Percentiles rank a stretch among this genome's conserved stretches.
Evolutionary conservation across 2,797 vertebrate species (phyloP).

Genomic region (Podarcis lilfordi): DNA sequence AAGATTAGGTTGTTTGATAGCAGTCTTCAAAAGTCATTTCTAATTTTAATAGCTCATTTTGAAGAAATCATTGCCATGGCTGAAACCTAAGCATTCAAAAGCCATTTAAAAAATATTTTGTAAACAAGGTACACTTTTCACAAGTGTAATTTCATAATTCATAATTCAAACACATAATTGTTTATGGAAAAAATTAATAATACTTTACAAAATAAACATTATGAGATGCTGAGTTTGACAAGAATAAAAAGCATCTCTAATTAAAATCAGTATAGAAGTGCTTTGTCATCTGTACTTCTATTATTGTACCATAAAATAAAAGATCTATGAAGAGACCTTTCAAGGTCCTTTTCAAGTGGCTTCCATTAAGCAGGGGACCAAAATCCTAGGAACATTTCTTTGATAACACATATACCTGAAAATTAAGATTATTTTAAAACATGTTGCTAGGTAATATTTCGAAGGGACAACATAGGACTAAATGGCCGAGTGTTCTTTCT

Average conservation of each 20-base stretch:
- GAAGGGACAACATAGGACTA: background rate
- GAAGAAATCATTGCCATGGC: slow-evolving; percentile 2
- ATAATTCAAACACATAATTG: background rate
- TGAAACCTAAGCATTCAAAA: slow-evolving; percentile 5
- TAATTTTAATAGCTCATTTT: slow-evolving; percentile 16
- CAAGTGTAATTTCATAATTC: background rate
- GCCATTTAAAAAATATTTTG: background rate
- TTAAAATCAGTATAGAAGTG: background rate
- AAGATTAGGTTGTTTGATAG: background rate
- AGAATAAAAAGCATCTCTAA: slow-evolving; percentile 8
- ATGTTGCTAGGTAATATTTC: background rate
- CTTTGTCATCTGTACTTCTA: background rate
- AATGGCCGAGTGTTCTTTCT: background rate
- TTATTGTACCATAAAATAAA: background rate
- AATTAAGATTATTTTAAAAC: background rate
- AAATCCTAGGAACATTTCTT: background rate
- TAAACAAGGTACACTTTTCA: slow-evolving; percentile 11
- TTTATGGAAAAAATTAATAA: background rate
- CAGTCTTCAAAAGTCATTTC: slow-evolving; percentile 1
- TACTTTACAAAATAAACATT: background rate
- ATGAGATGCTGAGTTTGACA: slow-evolving; percentile 11
- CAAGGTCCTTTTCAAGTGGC: background rate
- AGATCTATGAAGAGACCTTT: background rate
- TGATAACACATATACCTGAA: background rate
- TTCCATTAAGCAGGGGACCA: background rate